These are phyloP conservation scores for Parasteatoda lunata DNA, from an alignment of 2,888 invertebrate species.

Conservation along the genomic window DNA sequence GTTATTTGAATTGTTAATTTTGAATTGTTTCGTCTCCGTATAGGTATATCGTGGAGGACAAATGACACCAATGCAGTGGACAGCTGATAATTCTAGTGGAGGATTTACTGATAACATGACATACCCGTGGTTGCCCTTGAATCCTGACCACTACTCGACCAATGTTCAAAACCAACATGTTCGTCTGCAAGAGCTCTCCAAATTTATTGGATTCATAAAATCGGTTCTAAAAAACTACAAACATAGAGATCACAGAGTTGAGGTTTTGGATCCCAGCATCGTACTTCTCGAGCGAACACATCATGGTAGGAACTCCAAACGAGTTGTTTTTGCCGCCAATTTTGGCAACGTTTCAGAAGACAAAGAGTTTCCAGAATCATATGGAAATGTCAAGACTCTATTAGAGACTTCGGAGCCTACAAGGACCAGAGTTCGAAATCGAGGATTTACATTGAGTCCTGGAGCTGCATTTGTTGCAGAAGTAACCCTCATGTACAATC, in stretches of 20 bases:
- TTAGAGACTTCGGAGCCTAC: slow-evolving; percentile 26
- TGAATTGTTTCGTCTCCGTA: background rate
- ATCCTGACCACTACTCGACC: slow-evolving; percentile 75
- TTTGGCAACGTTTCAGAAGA: slow-evolving; percentile 47
- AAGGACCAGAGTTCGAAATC: slow-evolving; percentile 28
- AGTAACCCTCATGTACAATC: background rate
- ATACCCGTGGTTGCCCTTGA: slow-evolving; percentile 80
- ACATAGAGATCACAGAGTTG: background rate
- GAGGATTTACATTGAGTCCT: slow-evolving; percentile 43
- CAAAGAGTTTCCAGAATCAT: slow-evolving; percentile 48
- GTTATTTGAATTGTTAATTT: too few species aligned
- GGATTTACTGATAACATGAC: slow-evolving; percentile 72
- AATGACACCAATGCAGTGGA: slow-evolving; percentile 83
- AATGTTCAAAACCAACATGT: slow-evolving; percentile 61
- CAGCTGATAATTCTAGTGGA: slow-evolving; percentile 69
- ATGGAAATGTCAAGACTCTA: slow-evolving; percentile 22
- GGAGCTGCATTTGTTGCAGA: slow-evolving; percentile 51
- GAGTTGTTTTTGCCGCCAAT: slow-evolving; percentile 44
- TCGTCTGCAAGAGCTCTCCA: slow-evolving; percentile 23
- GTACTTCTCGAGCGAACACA: slow-evolving; percentile 43
- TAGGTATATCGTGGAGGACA: slow-evolving; percentile 79
- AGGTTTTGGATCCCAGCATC: slow-evolving; percentile 45
- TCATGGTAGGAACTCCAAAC: slow-evolving; percentile 16
- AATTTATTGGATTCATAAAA: slow-evolving; percentile 6
- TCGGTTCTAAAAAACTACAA: slow-evolving; percentile 7